phyloP scores from a whole-genome alignment of 2,888 invertebrate species.

The Mesorhabditis belari region DNA sequence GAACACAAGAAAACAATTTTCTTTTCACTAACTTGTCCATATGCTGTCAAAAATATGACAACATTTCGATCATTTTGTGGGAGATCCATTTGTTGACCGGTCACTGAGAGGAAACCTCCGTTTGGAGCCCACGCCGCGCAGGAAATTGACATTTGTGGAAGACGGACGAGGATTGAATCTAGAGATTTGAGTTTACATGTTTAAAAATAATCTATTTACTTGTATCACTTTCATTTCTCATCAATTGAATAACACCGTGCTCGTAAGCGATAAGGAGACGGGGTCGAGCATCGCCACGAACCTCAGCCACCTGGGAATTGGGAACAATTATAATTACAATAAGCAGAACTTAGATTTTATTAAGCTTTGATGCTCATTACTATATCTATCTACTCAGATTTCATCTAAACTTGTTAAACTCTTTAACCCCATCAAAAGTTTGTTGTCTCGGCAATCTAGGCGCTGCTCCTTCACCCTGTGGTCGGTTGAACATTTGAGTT shows the following conservation, averaged over 20 bases:
- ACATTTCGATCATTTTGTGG: conserved; percentile 65
- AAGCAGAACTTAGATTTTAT: no score
- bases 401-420: no score
- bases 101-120: conserved; percentile 76
- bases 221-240: conserved; percentile 81
- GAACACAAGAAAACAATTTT: no score
- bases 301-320: background rate
- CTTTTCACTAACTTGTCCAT: conserved; percentile 67
- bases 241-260: conserved; percentile 77
- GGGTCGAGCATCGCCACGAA: conserved; percentile 1
- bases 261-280: conserved; percentile 75
- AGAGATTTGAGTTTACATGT: conserved; percentile 28
- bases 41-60: conserved; percentile 80
- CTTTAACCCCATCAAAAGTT: background rate
- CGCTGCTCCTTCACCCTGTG: background rate
- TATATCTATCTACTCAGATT: no score
- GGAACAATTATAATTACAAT: background rate
- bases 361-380: no score
- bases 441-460: background rate
- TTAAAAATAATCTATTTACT: conserved; percentile 56
- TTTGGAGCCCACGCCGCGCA: conserved; percentile 87
- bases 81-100: conserved; percentile 65
- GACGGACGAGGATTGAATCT: conserved; percentile 77
- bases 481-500: background rate
- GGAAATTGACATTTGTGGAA: conserved; percentile 69